Base-by-base conservation (phyloP, 2,888 invertebrate genomes). In the Oegoconia quadripuncta region DNA sequence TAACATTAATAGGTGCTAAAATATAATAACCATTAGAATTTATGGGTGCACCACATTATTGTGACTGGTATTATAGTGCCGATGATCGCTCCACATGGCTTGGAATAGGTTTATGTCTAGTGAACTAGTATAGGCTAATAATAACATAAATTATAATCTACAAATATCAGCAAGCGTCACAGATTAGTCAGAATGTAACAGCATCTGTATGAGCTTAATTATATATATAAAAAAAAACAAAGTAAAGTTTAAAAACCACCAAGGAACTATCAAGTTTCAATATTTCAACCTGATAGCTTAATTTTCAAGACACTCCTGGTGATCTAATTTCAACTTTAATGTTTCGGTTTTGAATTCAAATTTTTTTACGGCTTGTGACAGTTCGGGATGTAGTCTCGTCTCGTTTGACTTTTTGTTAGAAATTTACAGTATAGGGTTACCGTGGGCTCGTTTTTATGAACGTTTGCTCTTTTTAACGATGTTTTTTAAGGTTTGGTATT, bases 221-320 rank as follows among this genome's bases (percentile, higher is more conserved):
- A 53, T 51, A 44, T 55, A 63, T 57, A 52, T 55, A 46, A 42
- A 46, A 61, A 74, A 69, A 67, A 59, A 52, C 32, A 48, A 42
- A 49, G 41, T 74, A 71, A 66, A 61, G 51, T 31, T 46, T 48
- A 47, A 30, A 51, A 60, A 60, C 61, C 57, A 43, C 65, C 64
- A 56, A 45, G 49, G 45, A 63, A 63, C 68, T 74, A 74, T 82
- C 66, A 44, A 37, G 58, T 82, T 76, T 60, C 81, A 66, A 46
- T 50, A 49, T 60, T 63, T 50, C 39, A 66, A 64, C 59, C 55
- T 63, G 66, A 71, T 70, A 66, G 59, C 64, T 75, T 67, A 63
- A 72, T 73, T 70, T 67, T 41, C 17, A 45, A 37, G 27, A 15
- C 1, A 16, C 1, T 8, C 1, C 7, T 2, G 11, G 16, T 40